Evolutionary conservation across 2,888 invertebrate species (phyloP).

Genomic region (Choreutis nemorana): DNA sequence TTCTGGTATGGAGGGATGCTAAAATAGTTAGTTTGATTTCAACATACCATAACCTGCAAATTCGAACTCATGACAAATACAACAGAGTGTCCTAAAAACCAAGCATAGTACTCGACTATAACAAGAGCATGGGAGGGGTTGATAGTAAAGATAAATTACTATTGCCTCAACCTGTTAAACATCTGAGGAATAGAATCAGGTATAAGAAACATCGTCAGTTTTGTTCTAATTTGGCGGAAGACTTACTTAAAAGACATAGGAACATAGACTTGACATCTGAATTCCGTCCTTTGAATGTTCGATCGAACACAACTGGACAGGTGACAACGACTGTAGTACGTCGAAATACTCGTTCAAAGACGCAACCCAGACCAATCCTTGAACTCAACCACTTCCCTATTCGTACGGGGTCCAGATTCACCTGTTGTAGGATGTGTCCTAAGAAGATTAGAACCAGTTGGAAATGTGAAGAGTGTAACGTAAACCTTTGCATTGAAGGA

Average conservation of each 20-base stretch:
- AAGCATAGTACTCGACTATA: slow-evolving; percentile 13
- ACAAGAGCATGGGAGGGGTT: slow-evolving; percentile 17
- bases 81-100: slow-evolving; percentile 11
- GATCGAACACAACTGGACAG: no score
- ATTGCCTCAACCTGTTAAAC: slow-evolving; percentile 14
- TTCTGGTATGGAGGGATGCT: slow-evolving; percentile 28
- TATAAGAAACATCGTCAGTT: slow-evolving; percentile 11
- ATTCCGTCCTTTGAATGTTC: slow-evolving; percentile 2
- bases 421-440: background rate
- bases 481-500: slow-evolving; percentile 1
- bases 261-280: slow-evolving; percentile 1
- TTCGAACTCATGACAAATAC: no score
- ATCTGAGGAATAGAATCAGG: slow-evolving; percentile 11
- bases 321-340: no score
- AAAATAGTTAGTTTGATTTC: no score
- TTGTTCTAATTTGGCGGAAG: slow-evolving; percentile 2
- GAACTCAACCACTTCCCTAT: slow-evolving; percentile 2
- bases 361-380: background rate
- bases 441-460: slow-evolving; percentile 1
- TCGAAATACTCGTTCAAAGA: no score
- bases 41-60: no score
- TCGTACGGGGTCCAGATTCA: background rate
- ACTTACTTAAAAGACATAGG: slow-evolving; percentile 1
- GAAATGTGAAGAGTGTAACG: slow-evolving; percentile 2
- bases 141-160: slow-evolving; percentile 18